phyloP scores from a whole-genome alignment of 2,797 vertebrate species.

The Chaetophractus vellerosus region DNA sequence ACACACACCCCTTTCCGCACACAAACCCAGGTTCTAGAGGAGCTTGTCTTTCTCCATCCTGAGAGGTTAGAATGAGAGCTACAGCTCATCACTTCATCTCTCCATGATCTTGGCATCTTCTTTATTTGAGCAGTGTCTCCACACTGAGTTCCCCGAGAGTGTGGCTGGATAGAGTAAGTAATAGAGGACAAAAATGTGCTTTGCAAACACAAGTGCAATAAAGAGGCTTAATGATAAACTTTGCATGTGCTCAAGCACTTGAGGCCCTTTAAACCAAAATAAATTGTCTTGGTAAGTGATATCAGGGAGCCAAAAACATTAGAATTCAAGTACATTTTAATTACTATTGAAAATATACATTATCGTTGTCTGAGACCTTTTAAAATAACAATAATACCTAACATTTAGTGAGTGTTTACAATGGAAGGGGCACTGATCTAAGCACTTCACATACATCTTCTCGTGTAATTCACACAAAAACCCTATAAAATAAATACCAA shows the following conservation, averaged over 20 bases:
- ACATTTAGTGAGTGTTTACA: background rate
- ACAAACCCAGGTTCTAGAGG: background rate
- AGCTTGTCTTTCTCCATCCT: slow-evolving; percentile 1
- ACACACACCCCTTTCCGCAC: slow-evolving; percentile 10
- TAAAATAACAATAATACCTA: slow-evolving; percentile 40
- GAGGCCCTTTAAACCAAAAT: slow-evolving; percentile 55
- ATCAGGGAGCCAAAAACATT: background rate
- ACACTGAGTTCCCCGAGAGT: background rate
- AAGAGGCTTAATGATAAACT: slow-evolving; percentile 55
- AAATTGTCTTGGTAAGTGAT: slow-evolving; percentile 11
- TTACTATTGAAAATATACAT: background rate
- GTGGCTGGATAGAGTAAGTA: background rate
- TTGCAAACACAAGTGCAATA: slow-evolving; percentile 58
- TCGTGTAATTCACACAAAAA: slow-evolving; percentile 19
- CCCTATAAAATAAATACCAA: background rate
- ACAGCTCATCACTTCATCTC: background rate
- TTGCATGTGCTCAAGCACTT: slow-evolving; percentile 4
- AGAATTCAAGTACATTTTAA: slow-evolving; percentile 64
- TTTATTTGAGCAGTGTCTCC: background rate
- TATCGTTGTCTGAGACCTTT: background rate
- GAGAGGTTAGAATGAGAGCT: background rate
- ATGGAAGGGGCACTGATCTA: background rate
- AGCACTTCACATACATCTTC: background rate
- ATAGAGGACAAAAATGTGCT: slow-evolving; percentile 41
- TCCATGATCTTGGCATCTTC: background rate